Percentiles rank a stretch among this genome's conserved stretches.
Conservation (phyloP, 2,113 vertebrate species). For the Ameiurus melas region DNA sequence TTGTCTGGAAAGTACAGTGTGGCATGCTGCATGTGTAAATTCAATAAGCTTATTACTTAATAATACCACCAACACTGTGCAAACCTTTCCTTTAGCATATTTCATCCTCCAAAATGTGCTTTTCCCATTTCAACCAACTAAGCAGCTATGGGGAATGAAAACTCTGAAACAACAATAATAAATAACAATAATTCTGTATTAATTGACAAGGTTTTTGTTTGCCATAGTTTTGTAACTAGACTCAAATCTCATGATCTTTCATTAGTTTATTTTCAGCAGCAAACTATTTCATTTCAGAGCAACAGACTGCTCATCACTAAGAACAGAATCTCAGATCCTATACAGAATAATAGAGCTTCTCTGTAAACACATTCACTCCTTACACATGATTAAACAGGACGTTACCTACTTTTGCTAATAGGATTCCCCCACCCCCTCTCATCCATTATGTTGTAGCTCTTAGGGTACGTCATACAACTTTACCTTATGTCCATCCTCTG, state of each 20-base stretch:
- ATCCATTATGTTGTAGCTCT: conserved; percentile 29
- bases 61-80: not conserved
- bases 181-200: not conserved
- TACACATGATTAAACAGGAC: conserved; percentile 30
- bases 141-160: not conserved
- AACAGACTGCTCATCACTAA: not conserved
- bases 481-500: conserved; percentile 48
- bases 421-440: conserved; percentile 47
- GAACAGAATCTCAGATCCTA: not conserved
- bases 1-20: not conserved
- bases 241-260: not conserved
- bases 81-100: not conserved
- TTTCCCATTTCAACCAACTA: not conserved
- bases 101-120: not conserved
- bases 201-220: not conserved
- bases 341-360: not conserved
- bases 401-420: conserved; percentile 55
- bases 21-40: not conserved
- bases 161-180: not conserved
- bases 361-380: not conserved
- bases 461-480: conserved; percentile 30
- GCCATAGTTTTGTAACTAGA: not conserved
- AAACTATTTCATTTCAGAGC: not conserved
- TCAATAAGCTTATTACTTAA: not conserved
- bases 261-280: not conserved